phyloP scores from a whole-genome alignment of 2,888 invertebrate genomes.

The Syritta pipiens region DNA sequence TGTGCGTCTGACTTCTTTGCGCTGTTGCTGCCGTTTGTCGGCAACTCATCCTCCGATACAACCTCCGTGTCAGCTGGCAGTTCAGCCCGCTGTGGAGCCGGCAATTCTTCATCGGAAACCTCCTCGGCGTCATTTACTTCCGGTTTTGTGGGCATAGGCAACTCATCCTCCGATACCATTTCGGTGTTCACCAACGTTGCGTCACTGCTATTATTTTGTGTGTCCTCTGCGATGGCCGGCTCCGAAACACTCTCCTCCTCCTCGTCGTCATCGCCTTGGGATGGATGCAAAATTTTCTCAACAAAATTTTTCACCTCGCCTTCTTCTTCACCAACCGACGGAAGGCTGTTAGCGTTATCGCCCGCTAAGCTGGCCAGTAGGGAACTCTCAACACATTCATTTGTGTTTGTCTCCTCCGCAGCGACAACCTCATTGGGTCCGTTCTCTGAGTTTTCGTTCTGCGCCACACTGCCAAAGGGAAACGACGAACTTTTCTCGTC shows the following conservation, averaged over 20 bases:
- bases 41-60: conserved; percentile 91
- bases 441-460: conserved; percentile 78
- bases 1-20: conserved; percentile 80
- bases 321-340: conserved; percentile 77
- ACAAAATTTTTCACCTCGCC: conserved; percentile 75
- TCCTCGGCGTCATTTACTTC: conserved; percentile 92
- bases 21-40: conserved; percentile 81
- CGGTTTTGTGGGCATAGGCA: conserved; percentile 86
- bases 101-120: conserved; percentile 88
- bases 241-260: conserved; percentile 76
- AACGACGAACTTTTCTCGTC: conserved; percentile 79
- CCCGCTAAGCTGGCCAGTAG: conserved; percentile 78
- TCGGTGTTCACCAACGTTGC: conserved; percentile 87
- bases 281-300: conserved; percentile 70
- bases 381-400: conserved; percentile 76
- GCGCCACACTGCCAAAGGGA: conserved; percentile 76
- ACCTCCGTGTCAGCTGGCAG: conserved; percentile 87
- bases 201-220: conserved; percentile 75
- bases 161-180: conserved; percentile 91
- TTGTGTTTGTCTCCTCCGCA: conserved; percentile 73
- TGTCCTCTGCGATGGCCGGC: conserved; percentile 76
- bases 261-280: conserved; percentile 75
- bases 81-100: conserved; percentile 86
- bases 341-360: conserved; percentile 79
- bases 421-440: conserved; percentile 70